These are phyloP conservation scores for Amblyjoppa proteus DNA, from an alignment of 2,888 invertebrate genomes.

Conservation along the genomic window DNA sequence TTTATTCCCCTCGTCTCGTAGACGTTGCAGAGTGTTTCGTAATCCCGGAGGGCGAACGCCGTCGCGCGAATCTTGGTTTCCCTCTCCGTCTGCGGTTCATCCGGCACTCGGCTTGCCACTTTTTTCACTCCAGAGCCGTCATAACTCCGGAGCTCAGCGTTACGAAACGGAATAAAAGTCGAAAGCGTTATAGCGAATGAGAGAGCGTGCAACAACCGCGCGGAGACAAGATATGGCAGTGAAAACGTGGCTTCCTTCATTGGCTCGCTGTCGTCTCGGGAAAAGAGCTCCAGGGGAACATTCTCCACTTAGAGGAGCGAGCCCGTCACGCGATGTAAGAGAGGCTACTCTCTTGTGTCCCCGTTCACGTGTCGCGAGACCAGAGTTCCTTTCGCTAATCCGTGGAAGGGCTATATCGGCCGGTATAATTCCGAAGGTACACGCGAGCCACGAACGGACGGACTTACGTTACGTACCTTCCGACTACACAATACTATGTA, in stretches of 20 bases:
- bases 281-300: slow-evolving; percentile 32
- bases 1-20: slow-evolving; percentile 4
- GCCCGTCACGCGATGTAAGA: slow-evolving; percentile 58
- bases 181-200: neutral
- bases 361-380: slow-evolving; percentile 48
- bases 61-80: neutral
- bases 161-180: slow-evolving; percentile 48
- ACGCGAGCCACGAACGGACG: slow-evolving; percentile 54
- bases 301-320: slow-evolving; percentile 16
- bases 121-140: slow-evolving; percentile 8
- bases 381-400: slow-evolving; percentile 30
- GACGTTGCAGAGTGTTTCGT: slow-evolving; percentile 13
- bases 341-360: slow-evolving; percentile 20
- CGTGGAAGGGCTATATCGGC: slow-evolving; percentile 58
- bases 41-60: slow-evolving; percentile 43
- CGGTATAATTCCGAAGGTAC: slow-evolving; percentile 60
- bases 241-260: slow-evolving; percentile 4
- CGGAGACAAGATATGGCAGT: slow-evolving; percentile 15
- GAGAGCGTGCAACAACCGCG: slow-evolving; percentile 6
- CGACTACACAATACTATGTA: neutral
- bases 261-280: neutral
- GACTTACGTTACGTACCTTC: slow-evolving; percentile 36
- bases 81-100: neutral
- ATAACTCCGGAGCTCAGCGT: slow-evolving; percentile 23
- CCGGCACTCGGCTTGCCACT: neutral